Evolutionary conservation across 2,113 vertebrate species (phyloP), one percentile per base, ranked within the genome.

Genomic region (Burhinus bistriatus): DNA sequence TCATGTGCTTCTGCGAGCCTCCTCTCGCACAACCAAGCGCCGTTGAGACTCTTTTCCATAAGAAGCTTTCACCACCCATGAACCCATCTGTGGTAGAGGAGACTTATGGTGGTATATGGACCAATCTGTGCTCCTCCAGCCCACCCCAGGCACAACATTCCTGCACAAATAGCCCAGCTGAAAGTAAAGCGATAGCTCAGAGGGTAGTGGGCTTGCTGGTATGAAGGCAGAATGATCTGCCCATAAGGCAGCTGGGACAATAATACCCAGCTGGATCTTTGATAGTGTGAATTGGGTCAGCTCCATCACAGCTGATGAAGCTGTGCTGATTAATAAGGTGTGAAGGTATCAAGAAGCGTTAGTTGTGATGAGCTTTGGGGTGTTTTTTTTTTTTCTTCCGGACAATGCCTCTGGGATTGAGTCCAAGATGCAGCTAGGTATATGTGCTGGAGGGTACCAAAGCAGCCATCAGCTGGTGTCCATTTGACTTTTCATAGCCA

Each of bases 71-170:
- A 36, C 29, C 22, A 57, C 7, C 38, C n/a, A 15, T 5, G 2
- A 73, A 55, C 22, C 16, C 25, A 22, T 3, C 51, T 23, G 15
- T 27, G 7, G 17, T 10, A 36, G 15, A 77, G 55, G 19, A 83
- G 26, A 59, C 4, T 55, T 13, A 4, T 38, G n/a, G 9, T 9
- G 3, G 16, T 16, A 12, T 1, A 58, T 1, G 3, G 30, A 36
- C 19, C n/a, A 20, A 5, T 1, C 13, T 18, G 3, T 59, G 12
- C 51, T 6, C 5, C 45, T 64, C 75, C 55, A 44, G 26, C 40
- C 23, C 26, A 15, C 3, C 27, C 32, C 59, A 61, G 32, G 12
- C 10, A 78, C 26, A 27, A 15, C n/a, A 38, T 32, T 72, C 38
- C 52, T 42, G 5, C 52, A 59, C 6, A 36, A 66, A 59, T 5